phyloP scores from a whole-genome alignment of 2,797 vertebrate genomes.

The Varecia variegata region DNA sequence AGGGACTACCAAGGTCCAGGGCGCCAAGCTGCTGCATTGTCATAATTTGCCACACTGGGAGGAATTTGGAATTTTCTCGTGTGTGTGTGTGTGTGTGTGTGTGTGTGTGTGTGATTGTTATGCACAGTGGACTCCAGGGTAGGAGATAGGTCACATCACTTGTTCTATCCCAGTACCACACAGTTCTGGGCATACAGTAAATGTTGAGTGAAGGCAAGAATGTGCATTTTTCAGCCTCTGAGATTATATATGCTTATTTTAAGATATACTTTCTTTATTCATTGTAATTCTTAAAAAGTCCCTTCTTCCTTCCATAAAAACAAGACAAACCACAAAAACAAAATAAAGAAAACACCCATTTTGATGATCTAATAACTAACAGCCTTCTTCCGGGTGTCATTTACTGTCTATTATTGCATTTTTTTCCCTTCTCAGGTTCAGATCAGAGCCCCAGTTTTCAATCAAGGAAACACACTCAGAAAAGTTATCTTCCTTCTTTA shows the following conservation, averaged over 20 bases:
- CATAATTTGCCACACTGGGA: neutral
- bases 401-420: neutral
- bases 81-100: neutral
- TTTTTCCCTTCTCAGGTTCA: neutral
- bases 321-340: neutral
- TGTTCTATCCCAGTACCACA: neutral
- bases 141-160: neutral
- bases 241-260: neutral
- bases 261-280: neutral
- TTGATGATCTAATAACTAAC: neutral
- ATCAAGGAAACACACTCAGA: neutral
- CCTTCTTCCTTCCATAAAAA: neutral
- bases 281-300: neutral
- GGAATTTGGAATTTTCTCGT: neutral
- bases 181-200: neutral
- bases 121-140: neutral
- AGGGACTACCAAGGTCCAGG: neutral
- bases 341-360: neutral
- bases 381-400: neutral
- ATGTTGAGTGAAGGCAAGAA: neutral
- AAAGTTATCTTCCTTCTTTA: neutral
- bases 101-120: neutral
- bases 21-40: neutral
- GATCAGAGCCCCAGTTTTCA: neutral
- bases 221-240: neutral